Base-by-base conservation (phyloP, 2,113 vertebrate species). In the Oncorhynchus tshawytscha region DNA sequence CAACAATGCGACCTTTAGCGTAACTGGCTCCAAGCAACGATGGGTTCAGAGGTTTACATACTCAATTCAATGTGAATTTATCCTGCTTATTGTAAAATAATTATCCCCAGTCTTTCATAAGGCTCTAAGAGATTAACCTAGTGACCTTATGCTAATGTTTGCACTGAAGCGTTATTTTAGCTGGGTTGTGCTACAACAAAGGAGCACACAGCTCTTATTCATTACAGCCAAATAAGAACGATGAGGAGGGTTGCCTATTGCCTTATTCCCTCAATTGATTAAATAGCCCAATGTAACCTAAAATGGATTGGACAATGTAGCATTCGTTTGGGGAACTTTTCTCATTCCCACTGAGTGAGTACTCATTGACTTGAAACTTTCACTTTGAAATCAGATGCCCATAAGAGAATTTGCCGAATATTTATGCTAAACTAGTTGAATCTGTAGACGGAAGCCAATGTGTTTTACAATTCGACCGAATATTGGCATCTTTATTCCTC, bases 281-380 rank as follows among this genome's bases (percentile, higher is more conserved):
- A 66, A 70, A 48, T 34, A 54, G 29, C 72, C 72, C 68, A 45
- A 24, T 1, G 75, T 57, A 71, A 60, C 77, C 74, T 79, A 69
- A 74, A 80, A 82, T 51, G 74, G 84, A 75, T 82, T 67, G 84
- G 84, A 82, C 84, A 87, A 90, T 84, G 90, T 86, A 82, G 82
- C 86, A 79, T 82, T 81, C 81, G 70, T 74, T 70, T 48, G 70
- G 74, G 79, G 39, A 74, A 80, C 18, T 76, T 69, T 64, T 76
- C 69, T 71, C 70, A 75, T 70, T 67, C 79, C 73, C 74, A 72
- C 82, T 62, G 75, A 77, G 76, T 82, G 78, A 77, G 74, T 81
- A 83, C 39, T 75, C 76, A 70, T 54, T 54, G 68, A 51, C 77
- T 29, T 72, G 20, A 87, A 92, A 90, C 86, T 92, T 92, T 87